These are phyloP conservation scores for Galendromus occidentalis DNA, from an alignment of 1,140 invertebrate species.

Conservation along the genomic window DNA sequence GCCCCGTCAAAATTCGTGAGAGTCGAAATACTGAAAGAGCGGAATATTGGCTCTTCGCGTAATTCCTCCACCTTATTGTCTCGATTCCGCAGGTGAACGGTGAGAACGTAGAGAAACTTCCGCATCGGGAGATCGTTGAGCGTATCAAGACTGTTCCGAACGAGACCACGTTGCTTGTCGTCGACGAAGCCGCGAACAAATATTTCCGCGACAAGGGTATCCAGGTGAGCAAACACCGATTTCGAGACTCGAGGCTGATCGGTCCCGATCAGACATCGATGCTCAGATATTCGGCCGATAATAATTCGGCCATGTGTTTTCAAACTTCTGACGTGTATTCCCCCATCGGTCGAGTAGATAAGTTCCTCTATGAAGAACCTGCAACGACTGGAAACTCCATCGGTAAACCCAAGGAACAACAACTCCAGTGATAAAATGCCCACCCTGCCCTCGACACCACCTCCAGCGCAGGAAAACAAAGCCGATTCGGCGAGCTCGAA, in stretches of 20 bases:
- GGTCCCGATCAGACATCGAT: too few species aligned
- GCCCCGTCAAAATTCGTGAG: too few species aligned
- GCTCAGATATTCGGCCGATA: too few species aligned
- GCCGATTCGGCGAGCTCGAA: neutral
- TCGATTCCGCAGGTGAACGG: conserved; percentile 23
- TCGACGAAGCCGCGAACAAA: conserved; percentile 54
- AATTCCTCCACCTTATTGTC: too few species aligned
- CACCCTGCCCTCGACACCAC: neutral
- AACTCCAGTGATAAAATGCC: neutral
- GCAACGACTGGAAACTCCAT: conserved; percentile 5
- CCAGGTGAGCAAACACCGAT: conserved; percentile 1
- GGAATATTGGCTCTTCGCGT: too few species aligned
- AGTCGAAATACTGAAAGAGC: too few species aligned
- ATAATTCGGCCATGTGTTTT: too few species aligned
- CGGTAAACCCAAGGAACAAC: neutral
- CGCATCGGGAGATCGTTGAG: conserved; percentile 42
- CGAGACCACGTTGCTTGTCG: conserved; percentile 66
- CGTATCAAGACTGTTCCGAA: conserved; percentile 63
- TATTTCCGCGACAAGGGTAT: conserved; percentile 31
- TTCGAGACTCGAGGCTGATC: too few species aligned
- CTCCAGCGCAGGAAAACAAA: neutral
- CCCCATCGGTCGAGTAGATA: neutral
- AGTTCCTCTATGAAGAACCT: conserved; percentile 8
- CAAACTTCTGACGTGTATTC: too few species aligned
- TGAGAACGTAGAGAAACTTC: conserved; percentile 17